Conservation (phyloP, 2,113 vertebrate genomes). For the Laterallus jamaicensis region DNA sequence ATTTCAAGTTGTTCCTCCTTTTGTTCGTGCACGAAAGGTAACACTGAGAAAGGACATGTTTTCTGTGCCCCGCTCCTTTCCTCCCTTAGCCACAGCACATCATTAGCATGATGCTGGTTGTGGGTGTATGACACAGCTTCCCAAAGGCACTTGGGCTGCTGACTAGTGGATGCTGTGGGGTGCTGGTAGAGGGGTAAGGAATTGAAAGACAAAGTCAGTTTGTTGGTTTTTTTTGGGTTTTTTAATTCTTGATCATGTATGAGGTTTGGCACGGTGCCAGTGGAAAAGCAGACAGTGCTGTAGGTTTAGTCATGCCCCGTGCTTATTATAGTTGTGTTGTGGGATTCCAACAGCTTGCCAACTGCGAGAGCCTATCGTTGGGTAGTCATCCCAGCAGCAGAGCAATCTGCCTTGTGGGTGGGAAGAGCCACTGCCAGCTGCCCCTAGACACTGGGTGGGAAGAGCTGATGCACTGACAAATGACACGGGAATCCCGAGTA, state of each 20-base stretch:
- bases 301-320: constrained; percentile 6
- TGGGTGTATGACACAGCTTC: not conserved
- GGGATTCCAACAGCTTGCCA: constrained; percentile 4
- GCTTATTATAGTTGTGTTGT: constrained; percentile 20
- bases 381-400: not conserved
- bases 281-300: not conserved
- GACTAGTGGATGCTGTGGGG: not conserved
- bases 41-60: not conserved
- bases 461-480: not conserved
- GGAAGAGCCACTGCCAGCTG: not conserved
- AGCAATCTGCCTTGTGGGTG: not conserved
- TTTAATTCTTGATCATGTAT: not conserved
- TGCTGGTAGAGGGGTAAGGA: not conserved
- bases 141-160: not conserved
- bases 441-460: not conserved
- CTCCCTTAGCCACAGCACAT: not conserved
- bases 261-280: not conserved
- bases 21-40: not conserved
- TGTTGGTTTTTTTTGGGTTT: not conserved
- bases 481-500: not conserved
- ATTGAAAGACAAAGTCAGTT: not conserved
- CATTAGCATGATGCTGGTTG: fast-evolving
- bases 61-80: not conserved
- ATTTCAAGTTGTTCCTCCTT: not conserved
- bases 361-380: not conserved